Evolutionary conservation across 2,888 invertebrate genomes (phyloP).

Genomic region (Aphidius colemani): DNA sequence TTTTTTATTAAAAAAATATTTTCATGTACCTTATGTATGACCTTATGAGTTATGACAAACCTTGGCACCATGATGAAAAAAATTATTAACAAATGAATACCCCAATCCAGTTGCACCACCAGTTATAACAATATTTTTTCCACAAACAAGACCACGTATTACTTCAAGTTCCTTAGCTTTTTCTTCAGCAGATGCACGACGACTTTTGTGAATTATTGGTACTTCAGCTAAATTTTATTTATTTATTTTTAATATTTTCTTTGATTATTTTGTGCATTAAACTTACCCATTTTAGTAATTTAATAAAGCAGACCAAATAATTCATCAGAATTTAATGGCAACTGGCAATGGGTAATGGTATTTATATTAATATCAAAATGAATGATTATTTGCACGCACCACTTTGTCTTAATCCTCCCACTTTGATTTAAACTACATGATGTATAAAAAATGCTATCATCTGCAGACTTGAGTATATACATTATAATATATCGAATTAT

Average conservation of each 20-base stretch:
- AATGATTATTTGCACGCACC: constrained; percentile 28
- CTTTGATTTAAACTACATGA: too few relatives aligned
- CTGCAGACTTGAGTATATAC: too few relatives aligned
- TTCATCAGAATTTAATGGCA: constrained; percentile 16
- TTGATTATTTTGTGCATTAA: too few relatives aligned
- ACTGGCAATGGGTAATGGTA: too few relatives aligned
- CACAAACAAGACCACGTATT: constrained; percentile 48
- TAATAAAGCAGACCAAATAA: neutral
- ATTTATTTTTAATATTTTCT: neutral
- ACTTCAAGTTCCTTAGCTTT: constrained; percentile 49
- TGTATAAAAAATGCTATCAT: too few relatives aligned
- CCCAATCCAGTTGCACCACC: constrained; percentile 54
- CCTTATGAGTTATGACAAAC: too few relatives aligned
- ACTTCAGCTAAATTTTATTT: constrained; percentile 10
- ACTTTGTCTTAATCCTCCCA: constrained; percentile 21
- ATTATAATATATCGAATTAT: too few relatives aligned
- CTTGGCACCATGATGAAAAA: constrained; percentile 49
- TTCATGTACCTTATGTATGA: too few relatives aligned
- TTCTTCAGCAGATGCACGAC: constrained; percentile 48
- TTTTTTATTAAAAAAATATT: too few relatives aligned
- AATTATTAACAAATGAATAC: constrained; percentile 49
- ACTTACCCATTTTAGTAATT: constrained; percentile 20
- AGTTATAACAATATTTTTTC: constrained; percentile 51
- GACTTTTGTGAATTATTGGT: constrained; percentile 28
- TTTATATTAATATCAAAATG: constrained; percentile 41